These are phyloP conservation scores for Styela plicata DNA, from an alignment of 23 tunicate species.

Conservation along the genomic window DNA sequence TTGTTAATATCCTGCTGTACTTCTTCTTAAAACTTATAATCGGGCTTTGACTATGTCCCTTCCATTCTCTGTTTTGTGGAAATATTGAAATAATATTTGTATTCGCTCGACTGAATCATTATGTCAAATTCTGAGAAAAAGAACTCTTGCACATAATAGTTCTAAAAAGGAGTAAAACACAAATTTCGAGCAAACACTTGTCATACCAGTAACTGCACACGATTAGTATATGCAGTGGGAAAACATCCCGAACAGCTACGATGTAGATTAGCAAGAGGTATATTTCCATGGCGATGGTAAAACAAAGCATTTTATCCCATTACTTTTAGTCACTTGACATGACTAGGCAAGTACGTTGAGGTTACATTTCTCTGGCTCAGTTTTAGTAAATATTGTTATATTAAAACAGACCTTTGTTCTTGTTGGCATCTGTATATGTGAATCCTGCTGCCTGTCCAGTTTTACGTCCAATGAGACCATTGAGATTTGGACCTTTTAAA, in stretches of 20 bases:
- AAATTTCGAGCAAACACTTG: no score
- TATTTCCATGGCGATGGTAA: no score
- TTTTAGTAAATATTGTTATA: background rate
- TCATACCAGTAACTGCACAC: background rate
- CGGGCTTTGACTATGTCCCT: background rate
- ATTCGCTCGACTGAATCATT: no score
- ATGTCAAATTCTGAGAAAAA: no score
- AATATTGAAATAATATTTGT: no score
- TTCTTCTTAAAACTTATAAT: background rate
- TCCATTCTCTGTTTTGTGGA: no score
- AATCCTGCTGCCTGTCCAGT: constrained; percentile 78
- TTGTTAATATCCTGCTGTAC: no score
- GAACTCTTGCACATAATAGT: no score
- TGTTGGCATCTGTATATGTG: constrained; percentile 83
- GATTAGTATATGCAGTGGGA: background rate
- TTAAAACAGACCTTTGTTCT: constrained; percentile 54
- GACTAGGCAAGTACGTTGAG: background rate
- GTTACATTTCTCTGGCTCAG: background rate
- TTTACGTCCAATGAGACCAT: constrained; percentile 83
- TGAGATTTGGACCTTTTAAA: constrained; percentile 83
- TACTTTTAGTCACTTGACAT: background rate
- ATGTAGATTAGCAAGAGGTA: no score
- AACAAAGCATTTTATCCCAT: background rate
- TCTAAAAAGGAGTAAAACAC: no score
- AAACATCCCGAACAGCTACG: no score